A percentile compares a stretch with the other conserved stretches of the same genome.
Conservation (phyloP, 2,888 invertebrate genomes). For the Amaurobius ferox region DNA sequence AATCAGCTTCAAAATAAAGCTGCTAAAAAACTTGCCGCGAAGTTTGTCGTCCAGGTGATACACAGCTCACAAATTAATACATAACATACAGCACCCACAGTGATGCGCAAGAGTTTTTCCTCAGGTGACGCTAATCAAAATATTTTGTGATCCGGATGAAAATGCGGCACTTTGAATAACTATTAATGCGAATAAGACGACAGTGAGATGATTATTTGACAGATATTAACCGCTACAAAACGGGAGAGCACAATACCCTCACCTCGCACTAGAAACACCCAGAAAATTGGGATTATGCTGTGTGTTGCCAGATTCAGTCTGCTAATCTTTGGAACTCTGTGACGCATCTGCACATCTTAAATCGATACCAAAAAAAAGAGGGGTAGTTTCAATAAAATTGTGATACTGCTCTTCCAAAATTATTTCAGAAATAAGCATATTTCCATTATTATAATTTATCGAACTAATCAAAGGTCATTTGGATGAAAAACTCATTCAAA, state of each 20-base stretch:
- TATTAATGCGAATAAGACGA: conserved; percentile 1
- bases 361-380: conserved; percentile 56
- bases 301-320: conserved; percentile 48
- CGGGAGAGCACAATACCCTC: conserved; percentile 10
- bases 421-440: too few species aligned
- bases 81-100: conserved; percentile 8
- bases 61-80: not conserved
- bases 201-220: not conserved
- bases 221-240: conserved; percentile 1
- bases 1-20: not conserved
- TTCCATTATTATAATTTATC: too few species aligned
- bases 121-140: not conserved
- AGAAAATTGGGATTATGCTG: conserved; percentile 58
- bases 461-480: too few species aligned
- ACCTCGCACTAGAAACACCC: conserved; percentile 51
- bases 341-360: conserved; percentile 57
- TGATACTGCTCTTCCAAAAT: too few species aligned
- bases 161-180: conserved; percentile 21
- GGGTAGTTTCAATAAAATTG: too few species aligned
- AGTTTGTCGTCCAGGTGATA: not conserved
- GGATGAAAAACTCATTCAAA: too few species aligned
- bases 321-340: conserved; percentile 41
- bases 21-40: conserved; percentile 3
- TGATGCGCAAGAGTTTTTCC: conserved; percentile 3
- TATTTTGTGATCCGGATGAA: conserved; percentile 24